These are phyloP conservation scores for Amblyraja radiata DNA, from an alignment of 2,797 vertebrate species.

Conservation along the genomic window DNA sequence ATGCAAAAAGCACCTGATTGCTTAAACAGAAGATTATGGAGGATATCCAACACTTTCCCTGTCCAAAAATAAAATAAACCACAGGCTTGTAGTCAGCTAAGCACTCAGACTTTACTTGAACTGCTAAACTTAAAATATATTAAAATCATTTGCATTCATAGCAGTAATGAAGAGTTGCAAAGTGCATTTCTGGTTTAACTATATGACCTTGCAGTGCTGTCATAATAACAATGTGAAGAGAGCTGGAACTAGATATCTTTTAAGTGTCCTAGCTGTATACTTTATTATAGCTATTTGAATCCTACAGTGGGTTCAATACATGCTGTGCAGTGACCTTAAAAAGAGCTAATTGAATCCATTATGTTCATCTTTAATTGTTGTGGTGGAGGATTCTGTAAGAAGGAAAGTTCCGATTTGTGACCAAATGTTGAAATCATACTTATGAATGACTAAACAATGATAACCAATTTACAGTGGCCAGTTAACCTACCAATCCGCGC, in stretches of 20 bases:
- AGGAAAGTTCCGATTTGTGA: background rate
- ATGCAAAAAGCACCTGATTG: too few species aligned
- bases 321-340: background rate
- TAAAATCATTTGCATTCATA: background rate
- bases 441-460: background rate
- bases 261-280: background rate
- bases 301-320: background rate
- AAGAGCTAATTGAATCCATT: background rate
- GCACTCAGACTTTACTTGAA: too few species aligned
- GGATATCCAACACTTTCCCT: too few species aligned
- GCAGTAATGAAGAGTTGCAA: background rate
- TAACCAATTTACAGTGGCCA: too few species aligned
- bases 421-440: background rate
- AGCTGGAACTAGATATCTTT: background rate
- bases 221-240: background rate
- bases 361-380: background rate
- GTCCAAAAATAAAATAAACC: too few species aligned
- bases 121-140: too few species aligned
- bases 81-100: too few species aligned
- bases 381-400: background rate
- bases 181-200: background rate
- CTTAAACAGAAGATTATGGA: too few species aligned
- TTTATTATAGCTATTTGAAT: background rate
- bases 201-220: background rate
- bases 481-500: too few species aligned